Evolutionary conservation across 64 coral and sea anemone genomes (phyloP).

Genomic region (Hydrozoanthus tunicans): DNA sequence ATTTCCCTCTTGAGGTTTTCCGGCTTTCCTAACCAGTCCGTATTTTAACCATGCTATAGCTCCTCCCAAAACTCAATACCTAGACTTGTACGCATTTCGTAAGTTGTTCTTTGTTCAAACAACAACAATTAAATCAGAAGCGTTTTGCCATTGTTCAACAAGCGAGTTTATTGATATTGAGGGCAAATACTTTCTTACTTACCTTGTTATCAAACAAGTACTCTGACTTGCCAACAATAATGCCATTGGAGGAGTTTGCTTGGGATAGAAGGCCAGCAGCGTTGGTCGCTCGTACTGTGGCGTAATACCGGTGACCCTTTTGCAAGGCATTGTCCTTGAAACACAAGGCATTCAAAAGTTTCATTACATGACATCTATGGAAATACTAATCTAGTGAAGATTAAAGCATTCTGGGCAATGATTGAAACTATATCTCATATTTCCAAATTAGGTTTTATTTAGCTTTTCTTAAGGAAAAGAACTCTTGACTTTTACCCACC

Average conservation of each 20-base stretch:
- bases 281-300: constrained; percentile 65
- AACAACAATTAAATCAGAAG: too few relatives aligned
- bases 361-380: background rate
- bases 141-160: too few relatives aligned
- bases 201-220: constrained; percentile 47
- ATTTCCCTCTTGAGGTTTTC: too few relatives aligned
- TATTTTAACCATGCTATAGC: too few relatives aligned
- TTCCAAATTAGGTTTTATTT: too few relatives aligned
- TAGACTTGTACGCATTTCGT: too few relatives aligned
- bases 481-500: too few relatives aligned
- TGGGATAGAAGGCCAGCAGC: constrained; percentile 59
- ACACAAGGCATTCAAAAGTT: background rate
- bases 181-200: background rate
- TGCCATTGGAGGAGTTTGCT: constrained; percentile 62
- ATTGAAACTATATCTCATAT: too few relatives aligned
- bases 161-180: background rate
- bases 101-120: too few relatives aligned
- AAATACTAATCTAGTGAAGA: background rate
- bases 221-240: constrained; percentile 72
- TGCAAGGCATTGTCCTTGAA: constrained; percentile 15
- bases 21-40: too few relatives aligned
- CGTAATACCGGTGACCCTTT: constrained; percentile 52
- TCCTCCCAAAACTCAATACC: too few relatives aligned
- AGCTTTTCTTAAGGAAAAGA: too few relatives aligned
- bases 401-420: background rate